phyloP scores from a whole-genome alignment of 2,797 vertebrate genomes.

The Cichlasoma orientale region DNA sequence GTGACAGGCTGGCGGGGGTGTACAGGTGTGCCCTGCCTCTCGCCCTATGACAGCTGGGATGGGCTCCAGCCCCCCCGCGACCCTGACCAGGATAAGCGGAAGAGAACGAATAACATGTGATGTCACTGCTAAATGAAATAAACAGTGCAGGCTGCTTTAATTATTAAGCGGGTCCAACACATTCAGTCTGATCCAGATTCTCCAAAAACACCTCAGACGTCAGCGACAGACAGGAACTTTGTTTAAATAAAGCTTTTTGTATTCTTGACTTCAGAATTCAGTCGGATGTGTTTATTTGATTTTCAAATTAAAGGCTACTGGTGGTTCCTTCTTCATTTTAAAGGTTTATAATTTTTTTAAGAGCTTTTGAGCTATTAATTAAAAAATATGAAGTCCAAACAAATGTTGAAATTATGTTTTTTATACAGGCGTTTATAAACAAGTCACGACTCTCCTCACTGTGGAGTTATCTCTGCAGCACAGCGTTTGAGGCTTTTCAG shows the following conservation, averaged over 20 bases:
- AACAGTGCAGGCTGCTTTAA: rapidly evolving
- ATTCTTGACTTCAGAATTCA: too few relatives aligned
- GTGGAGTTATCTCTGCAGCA: background rate
- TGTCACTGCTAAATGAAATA: background rate
- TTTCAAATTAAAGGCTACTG: too few relatives aligned
- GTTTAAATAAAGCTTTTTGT: too few relatives aligned
- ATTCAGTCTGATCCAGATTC: background rate
- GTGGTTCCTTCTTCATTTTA: too few relatives aligned
- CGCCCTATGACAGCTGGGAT: too few relatives aligned
- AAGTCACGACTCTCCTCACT: background rate
- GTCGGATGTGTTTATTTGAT: too few relatives aligned
- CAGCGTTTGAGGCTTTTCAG: background rate
- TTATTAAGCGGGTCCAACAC: background rate
- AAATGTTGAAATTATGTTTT: background rate
- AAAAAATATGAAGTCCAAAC: background rate
- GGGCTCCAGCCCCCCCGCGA: too few relatives aligned
- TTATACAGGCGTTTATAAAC: background rate
- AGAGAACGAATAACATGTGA: background rate
- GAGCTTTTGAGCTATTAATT: background rate
- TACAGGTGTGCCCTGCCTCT: too few relatives aligned
- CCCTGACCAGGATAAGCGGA: too few relatives aligned
- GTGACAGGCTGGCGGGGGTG: too few relatives aligned
- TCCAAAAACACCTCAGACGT: background rate
- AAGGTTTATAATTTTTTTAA: background rate
- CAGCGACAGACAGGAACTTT: background rate